A percentile compares a stretch with the other conserved stretches of the same genome.
Conservation (phyloP, 2,797 vertebrate species). For the Taenioides sp. region DNA sequence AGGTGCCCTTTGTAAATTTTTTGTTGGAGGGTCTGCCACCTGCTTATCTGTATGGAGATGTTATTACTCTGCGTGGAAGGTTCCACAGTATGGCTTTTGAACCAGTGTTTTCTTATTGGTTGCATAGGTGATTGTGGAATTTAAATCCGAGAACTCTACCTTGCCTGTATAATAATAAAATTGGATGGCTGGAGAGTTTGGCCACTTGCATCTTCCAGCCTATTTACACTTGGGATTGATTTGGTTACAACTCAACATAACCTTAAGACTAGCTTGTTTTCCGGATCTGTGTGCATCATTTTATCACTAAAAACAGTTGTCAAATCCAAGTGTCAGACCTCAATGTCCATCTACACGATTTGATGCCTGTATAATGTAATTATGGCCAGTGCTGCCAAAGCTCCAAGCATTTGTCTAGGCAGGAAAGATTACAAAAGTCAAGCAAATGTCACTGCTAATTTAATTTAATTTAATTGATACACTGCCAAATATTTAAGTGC, state of each 20-base stretch:
- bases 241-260: conserved; percentile 2
- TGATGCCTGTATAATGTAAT: conserved; percentile 59
- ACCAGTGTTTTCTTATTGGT: neutral
- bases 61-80: too few relatives aligned
- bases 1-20: too few relatives aligned
- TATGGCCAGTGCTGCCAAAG: conserved; percentile 50
- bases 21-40: too few relatives aligned
- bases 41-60: too few relatives aligned
- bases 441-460: conserved; percentile 33
- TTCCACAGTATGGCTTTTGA: too few relatives aligned
- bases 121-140: neutral
- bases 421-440: conserved; percentile 37
- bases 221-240: conserved; percentile 3
- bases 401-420: conserved; percentile 22
- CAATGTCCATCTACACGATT: conserved; percentile 29
- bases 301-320: conserved; percentile 40
- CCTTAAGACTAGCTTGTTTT: conserved; percentile 28
- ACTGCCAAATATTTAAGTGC: conserved; percentile 30
- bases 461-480: conserved; percentile 20
- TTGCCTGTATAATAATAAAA: neutral
- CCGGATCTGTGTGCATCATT: conserved; percentile 42
- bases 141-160: neutral
- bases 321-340: conserved; percentile 36
- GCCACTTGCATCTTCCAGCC: neutral
- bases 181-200: neutral